Base-by-base conservation (phyloP, 2,888 invertebrate genomes). In the Chymomyza fuscimana region DNA sequence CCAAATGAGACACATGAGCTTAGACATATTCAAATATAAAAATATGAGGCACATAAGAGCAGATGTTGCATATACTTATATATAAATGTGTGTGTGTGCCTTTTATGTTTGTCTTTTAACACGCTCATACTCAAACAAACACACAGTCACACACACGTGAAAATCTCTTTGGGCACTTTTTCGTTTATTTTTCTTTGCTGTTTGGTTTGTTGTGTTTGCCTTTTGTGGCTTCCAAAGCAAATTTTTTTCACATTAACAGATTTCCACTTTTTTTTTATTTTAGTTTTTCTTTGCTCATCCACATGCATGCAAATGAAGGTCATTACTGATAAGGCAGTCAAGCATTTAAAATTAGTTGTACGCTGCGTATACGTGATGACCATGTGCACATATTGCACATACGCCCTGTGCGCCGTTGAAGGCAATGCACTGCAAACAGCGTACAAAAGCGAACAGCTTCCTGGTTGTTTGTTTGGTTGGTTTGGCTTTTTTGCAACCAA, bases 241-340 rank as follows among this genome's bases (percentile, higher is more conserved):
- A 46, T 46, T 46, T 46, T 46, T 71, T 72, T 58, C 58, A 15
- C 19, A 15, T 58, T 58, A 29, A 46, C 40, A 46, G 40, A 46
- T 46, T 46, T 54, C 54, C 54, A 15, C 25, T 58, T 58, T 58
- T 16, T 51, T 15, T 12, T 9, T n/a, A 51, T 19, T 54, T 19
- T 29, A 25, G 15, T 60, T 59, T 32, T 15, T 12, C n/a, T 16
- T 40, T 32, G 22, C 36, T 36, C 16, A 1, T n/a, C 15, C 10
- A 32, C 7, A 5, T 36, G 29, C n/a, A 46, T 46, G 40, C 40
- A 56, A 52, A 80, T 71, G 80, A 88, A 85, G 84, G 84, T 88
- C 88, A 81, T 81, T 87, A 76, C 85, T 80, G 84, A 85, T 85
- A 85, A 86, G 79, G 78, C 68, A 77, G 69, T 64, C 54, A 52